Base-by-base conservation (phyloP, 1,140 invertebrate genomes). In the Melanaphis sacchari region DNA sequence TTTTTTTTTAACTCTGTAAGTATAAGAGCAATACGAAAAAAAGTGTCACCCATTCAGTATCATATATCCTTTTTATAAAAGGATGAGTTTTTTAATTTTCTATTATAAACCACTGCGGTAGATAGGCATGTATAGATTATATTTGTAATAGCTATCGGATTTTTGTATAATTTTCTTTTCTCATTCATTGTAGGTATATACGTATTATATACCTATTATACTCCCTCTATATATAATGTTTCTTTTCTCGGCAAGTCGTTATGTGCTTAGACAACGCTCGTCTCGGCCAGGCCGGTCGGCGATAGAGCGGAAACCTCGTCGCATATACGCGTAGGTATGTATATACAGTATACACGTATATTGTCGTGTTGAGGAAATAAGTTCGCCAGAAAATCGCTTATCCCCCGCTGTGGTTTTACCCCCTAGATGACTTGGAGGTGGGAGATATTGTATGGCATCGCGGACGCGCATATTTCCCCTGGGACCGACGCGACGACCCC, bases 201-300 rank as follows among this genome's bases (percentile, higher is more conserved):
- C 59, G n/a, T n/a, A 76, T 76, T 76, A 66, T 66, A 59, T 66
- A 66, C 59, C 59, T 76, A 76, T 76, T 76, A 76, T 76, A 76
- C n/a, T 15, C 11, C 4, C 31, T 76, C 59, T 36, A n/a, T 15
- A 76, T 76, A 76, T 66, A 3, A 59, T 66, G 59, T 76, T 76
- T 18, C 59, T 76, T 76, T 76, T n/a, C 31, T 18, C 15, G n/a
- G 59, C 31, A 76, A 76, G 59, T 76, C 59, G 59, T 76, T 76
- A n/a, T 66, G 31, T 4, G 59, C 31, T 76, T 76, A 76, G 59
- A 76, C 59, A 76, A 76, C 59, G 59, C 59, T 76, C n/a, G 59
- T 76, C 59, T 76, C 59, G 59, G 59, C 15, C 31, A n/a, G 59
- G 59, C 15, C 31, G 59, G n/a, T 15, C 31, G 38, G 36, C 18